Evolutionary conservation across 2,113 vertebrate genomes (phyloP).

Genomic region (Aphyosemion australe): DNA sequence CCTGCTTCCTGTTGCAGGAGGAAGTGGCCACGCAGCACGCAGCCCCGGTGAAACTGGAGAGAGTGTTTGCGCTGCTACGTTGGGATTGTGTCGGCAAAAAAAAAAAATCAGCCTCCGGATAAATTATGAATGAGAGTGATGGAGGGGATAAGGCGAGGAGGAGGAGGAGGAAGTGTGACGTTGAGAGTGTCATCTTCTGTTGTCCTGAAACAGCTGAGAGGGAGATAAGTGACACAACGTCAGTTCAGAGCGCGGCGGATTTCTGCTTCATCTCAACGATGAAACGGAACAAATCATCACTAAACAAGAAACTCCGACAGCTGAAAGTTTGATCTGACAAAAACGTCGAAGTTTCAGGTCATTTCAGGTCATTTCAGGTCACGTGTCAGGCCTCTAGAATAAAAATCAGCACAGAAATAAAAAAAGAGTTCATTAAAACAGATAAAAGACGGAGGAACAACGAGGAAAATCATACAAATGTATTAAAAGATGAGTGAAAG

Average conservation of each 20-base stretch:
- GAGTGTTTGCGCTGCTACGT: constrained; percentile 63
- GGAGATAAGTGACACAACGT: constrained; percentile 39
- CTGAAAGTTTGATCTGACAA: background rate
- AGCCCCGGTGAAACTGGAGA: constrained; percentile 66
- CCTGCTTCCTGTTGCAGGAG: constrained; percentile 78
- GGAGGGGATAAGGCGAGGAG: constrained; percentile 62
- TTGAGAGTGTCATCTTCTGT: constrained; percentile 67
- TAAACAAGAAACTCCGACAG: background rate
- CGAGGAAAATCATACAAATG: no score
- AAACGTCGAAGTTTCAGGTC: background rate
- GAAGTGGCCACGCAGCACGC: constrained; percentile 76
- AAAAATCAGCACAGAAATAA: no score
- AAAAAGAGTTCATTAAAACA: no score
- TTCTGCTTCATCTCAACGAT: background rate
- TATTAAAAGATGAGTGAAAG: no score
- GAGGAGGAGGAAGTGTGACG: constrained; percentile 46
- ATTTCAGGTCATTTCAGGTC: no score
- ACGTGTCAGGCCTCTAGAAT: no score
- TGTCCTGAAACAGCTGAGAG: constrained; percentile 74
- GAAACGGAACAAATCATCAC: background rate
- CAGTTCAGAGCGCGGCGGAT: no score
- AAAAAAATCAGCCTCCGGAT: constrained; percentile 69
- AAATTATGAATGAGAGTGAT: constrained; percentile 83
- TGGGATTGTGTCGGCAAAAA: constrained; percentile 74
- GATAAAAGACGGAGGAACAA: no score